A percentile compares a stretch with the other conserved stretches of the same genome.
Evolutionary conservation across 2,113 vertebrate genomes (phyloP).

Genomic region (Bucco capensis): DNA sequence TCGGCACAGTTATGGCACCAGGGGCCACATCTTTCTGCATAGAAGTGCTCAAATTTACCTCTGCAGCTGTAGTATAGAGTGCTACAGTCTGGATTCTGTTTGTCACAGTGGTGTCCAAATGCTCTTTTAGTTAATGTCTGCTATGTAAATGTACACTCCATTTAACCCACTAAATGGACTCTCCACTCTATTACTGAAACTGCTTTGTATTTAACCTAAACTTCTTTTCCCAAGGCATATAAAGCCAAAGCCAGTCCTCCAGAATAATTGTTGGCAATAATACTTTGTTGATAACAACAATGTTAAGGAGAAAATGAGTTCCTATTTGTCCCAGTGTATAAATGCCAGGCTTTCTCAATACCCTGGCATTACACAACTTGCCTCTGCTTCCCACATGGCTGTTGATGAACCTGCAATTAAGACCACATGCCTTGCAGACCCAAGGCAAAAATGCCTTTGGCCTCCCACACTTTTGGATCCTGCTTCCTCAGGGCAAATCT

Average conservation of each 20-base stretch:
- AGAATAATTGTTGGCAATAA: background rate
- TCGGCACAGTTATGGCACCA: too few species aligned
- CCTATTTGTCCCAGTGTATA: background rate
- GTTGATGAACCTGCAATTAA: background rate
- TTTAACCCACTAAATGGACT: background rate
- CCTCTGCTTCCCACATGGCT: background rate
- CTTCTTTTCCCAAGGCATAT: background rate
- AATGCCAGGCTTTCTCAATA: background rate
- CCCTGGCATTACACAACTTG: background rate
- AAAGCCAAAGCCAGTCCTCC: background rate
- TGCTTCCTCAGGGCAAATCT: background rate
- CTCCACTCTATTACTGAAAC: background rate
- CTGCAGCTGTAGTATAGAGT: background rate
- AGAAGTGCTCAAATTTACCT: background rate
- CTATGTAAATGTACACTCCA: background rate
- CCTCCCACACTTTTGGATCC: background rate
- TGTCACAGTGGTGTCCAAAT: background rate
- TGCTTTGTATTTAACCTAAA: background rate
- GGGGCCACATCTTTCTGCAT: too few species aligned
- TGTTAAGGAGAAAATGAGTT: background rate
- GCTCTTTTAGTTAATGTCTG: background rate
- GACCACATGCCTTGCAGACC: background rate
- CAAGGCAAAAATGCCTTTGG: background rate
- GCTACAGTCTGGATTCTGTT: background rate
- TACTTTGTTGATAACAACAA: background rate